phyloP scores from a whole-genome alignment of 2,888 invertebrate genomes.

The Galerucella pusilla region DNA sequence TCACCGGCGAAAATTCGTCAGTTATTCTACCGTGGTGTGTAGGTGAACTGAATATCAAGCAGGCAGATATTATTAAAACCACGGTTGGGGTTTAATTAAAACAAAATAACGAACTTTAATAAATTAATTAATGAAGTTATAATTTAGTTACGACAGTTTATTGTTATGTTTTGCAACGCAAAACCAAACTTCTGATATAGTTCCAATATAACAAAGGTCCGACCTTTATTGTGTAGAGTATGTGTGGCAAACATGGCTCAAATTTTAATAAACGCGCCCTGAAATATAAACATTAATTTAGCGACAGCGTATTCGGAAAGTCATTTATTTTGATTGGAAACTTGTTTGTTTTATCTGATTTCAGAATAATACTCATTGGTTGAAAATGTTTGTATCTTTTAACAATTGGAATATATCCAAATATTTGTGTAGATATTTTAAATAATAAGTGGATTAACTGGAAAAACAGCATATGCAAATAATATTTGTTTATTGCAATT shows the following conservation, averaged over 20 bases:
- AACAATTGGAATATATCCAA: background rate
- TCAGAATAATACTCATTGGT: background rate
- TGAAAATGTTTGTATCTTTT: background rate
- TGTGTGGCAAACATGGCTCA: constrained; percentile 10
- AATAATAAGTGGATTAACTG: background rate
- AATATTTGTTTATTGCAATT: too few relatives aligned
- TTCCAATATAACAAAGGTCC: constrained; percentile 23
- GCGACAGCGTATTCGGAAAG: background rate
- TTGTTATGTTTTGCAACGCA: constrained; percentile 29
- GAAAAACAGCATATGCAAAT: background rate
- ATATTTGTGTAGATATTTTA: background rate
- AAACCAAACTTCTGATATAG: constrained; percentile 31
- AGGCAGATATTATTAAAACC: constrained; percentile 31
- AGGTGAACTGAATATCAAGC: constrained; percentile 19
- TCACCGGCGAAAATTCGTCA: background rate
- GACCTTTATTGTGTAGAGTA: constrained; percentile 12
- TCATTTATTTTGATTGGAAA: background rate
- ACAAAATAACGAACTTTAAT: constrained; percentile 39
- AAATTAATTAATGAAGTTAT: constrained; percentile 41
- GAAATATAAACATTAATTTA: constrained; percentile 8
- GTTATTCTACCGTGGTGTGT: background rate
- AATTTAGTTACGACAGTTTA: constrained; percentile 34
- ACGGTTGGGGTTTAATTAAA: constrained; percentile 34
- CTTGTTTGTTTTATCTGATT: background rate
- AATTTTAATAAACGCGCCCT: constrained; percentile 23